Conservation (phyloP, 92 coral and sea anemone species). For the Zoanthus sociatus region DNA sequence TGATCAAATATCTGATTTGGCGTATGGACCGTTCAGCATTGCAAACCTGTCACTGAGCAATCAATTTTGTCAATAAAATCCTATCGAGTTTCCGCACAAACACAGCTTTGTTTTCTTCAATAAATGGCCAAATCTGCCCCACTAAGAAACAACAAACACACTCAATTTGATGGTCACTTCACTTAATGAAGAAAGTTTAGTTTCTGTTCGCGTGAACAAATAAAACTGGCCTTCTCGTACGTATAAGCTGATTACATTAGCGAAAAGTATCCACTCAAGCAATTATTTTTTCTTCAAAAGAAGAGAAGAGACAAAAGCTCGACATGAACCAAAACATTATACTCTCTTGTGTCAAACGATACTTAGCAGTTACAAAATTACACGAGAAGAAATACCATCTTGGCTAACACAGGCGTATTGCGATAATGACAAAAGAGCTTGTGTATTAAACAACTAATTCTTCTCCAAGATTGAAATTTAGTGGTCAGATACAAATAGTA, state of each 20-base stretch:
- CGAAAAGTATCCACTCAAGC: not conserved
- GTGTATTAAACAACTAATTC: not conserved
- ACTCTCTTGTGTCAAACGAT: not conserved
- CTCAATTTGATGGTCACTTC: slow-evolving; percentile 1
- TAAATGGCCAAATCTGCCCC: slow-evolving; percentile 15
- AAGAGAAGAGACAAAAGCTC: not conserved
- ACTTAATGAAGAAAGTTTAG: not conserved
- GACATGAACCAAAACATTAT: not conserved
- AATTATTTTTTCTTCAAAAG: not conserved
- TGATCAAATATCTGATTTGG: too few species aligned
- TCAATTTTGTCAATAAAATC: not conserved
- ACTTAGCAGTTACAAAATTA: not conserved
- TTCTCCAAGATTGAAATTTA: not conserved
- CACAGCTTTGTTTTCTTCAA: not conserved
- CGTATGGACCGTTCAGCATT: not conserved
- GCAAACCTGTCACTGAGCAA: slow-evolving; percentile 25
- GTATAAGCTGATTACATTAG: not conserved
- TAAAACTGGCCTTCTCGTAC: not conserved
- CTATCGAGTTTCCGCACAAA: not conserved
- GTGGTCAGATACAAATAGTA: not conserved
- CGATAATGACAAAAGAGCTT: not conserved
- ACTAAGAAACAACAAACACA: slow-evolving; percentile 15
- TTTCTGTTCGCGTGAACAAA: not conserved
- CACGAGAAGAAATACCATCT: slow-evolving; percentile 16
- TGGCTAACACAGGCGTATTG: slow-evolving; percentile 2